Percentiles rank a stretch among this genome's conserved stretches.
These are phyloP conservation scores for Allolobophora icterica DNA, from an alignment of 2,888 invertebrate species.

Conservation along the genomic window DNA sequence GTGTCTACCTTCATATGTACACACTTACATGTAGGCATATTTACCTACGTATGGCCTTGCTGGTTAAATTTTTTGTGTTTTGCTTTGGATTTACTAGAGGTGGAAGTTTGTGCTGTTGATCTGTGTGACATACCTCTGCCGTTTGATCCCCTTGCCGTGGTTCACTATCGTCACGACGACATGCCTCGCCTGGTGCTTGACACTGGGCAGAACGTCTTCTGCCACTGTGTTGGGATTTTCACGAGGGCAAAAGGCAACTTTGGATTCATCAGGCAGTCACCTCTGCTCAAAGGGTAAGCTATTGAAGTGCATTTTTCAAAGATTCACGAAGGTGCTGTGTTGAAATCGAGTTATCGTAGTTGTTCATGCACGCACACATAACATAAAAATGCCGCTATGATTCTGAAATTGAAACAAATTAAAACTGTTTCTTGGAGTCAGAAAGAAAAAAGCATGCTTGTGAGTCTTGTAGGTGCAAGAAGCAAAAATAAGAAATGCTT, in stretches of 20 bases:
- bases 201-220: neutral
- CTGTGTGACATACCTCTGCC: neutral
- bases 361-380: too few relatives aligned
- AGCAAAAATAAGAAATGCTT: too few relatives aligned
- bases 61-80: neutral
- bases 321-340: too few relatives aligned
- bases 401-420: too few relatives aligned
- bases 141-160: neutral
- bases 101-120: neutral
- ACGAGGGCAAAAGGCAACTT: neutral
- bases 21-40: too few relatives aligned
- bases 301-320: neutral
- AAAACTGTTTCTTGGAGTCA: too few relatives aligned
- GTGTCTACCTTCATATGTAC: too few relatives aligned
- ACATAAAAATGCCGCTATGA: too few relatives aligned
- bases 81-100: neutral
- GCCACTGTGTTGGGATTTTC: conserved; percentile 3
- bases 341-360: too few relatives aligned
- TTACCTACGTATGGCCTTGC: neutral
- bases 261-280: neutral
- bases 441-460: too few relatives aligned
- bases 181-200: neutral
- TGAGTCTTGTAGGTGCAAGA: too few relatives aligned
- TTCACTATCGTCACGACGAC: neutral
- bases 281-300: neutral